Evolutionary conservation across 37 sponge, comb jelly and placozoan genomes (phyloP).

Genomic region (Cladorhizidae sp.): DNA sequence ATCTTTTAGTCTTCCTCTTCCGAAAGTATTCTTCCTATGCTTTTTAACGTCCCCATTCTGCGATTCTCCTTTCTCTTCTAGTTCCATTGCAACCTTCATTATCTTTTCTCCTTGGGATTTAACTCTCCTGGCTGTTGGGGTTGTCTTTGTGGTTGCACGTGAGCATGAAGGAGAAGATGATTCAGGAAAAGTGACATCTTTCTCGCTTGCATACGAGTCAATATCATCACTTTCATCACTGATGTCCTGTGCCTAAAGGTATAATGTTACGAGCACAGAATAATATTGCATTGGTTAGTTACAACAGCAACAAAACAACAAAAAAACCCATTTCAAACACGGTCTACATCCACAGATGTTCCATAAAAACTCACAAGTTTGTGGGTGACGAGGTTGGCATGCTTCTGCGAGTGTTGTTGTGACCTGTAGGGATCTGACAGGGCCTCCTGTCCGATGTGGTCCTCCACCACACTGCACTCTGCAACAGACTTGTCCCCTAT

Average conservation of each 20-base stretch:
- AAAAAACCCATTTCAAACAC: not conserved
- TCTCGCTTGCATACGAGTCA: not conserved
- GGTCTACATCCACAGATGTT: not conserved
- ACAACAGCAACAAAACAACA: not conserved
- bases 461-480: slow-evolving; percentile 27
- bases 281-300: too few relatives aligned
- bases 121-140: too few relatives aligned
- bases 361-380: slow-evolving; percentile 6
- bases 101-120: too few relatives aligned
- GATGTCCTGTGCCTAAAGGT: not conserved
- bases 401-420: slow-evolving; percentile 40
- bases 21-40: too few relatives aligned
- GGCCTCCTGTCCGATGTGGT: slow-evolving; percentile 23
- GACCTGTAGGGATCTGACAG: slow-evolving; percentile 9
- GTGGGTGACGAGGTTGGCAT: slow-evolving; percentile 29
- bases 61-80: too few relatives aligned
- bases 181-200: not conserved
- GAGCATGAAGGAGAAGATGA: slow-evolving; percentile 4
- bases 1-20: too few relatives aligned
- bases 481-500: not conserved
- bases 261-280: not conserved
- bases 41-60: too few relatives aligned
- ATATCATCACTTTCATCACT: slow-evolving; percentile 59
- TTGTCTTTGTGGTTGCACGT: too few relatives aligned
- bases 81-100: too few relatives aligned